Base-by-base conservation (phyloP, 2,113 vertebrate species). In the Telmatochromis sp. region DNA sequence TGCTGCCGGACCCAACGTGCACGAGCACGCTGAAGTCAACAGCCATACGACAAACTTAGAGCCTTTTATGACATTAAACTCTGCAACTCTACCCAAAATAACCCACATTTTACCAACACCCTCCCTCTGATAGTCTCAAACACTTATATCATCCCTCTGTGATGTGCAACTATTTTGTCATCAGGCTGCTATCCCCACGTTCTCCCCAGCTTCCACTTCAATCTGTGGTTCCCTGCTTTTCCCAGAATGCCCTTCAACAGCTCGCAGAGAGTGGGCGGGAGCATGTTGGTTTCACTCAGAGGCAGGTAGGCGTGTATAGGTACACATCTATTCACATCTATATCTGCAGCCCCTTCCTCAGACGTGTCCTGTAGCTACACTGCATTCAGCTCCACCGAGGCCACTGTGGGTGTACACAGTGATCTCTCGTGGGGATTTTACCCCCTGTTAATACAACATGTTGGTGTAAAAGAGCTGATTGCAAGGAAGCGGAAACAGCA, bases 171-270 rank as follows among this genome's bases (percentile, higher is more conserved):
- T 65, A 73, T 19, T 82, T 51, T 89, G 83, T 87, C 89, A 80
- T 93, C 86, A 80, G 47, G 78, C 37, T 9, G 71, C n/a, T 83
- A 75, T n/a, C 31, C 73, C 80, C 21, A 40, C 54, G 2, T 84
- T 84, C 58, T 23, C 68, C 51, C 87, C 90, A 80, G 84, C 82
- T 81, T 88, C 80, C 73, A 83, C 83, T 86, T 87, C 82, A 51
- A 19, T 86, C 84, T 82, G 88, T 35, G 86, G 5, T 87, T 93
- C 89, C 86, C 86, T 68, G 73, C 80, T 2, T 89, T 87, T 90
- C 90, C 93, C 91, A 92, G 78, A 91, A 92, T 91, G 92, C 93
- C 84, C 84, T 89, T 84, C 90, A 87, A 53, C 81, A 55, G 85
- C 90, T 92, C 71, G 55, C 92, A 73, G 83, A 84, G 88, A 89